Base-by-base conservation (phyloP, 2,113 vertebrate species). In the Alethe castanea region DNA sequence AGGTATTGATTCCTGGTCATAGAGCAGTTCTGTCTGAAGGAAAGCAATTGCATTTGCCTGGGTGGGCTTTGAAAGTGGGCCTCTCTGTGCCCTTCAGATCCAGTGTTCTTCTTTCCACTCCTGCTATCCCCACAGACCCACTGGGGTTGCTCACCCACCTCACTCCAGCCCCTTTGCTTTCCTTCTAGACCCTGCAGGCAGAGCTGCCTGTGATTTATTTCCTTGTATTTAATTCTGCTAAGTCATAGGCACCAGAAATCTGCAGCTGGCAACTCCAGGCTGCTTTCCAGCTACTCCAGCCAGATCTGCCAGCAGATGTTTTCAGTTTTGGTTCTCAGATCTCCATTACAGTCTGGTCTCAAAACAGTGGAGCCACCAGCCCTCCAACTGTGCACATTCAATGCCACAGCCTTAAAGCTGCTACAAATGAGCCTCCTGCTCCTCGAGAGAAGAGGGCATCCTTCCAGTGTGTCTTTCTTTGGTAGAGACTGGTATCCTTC, bases 281-380 rank as follows among this genome's bases (percentile, higher is more conserved):
- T 94, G 67, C 93, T 94, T 95, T 96, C 91, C 84, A 95, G 80
- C 77, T 82, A 64, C 89, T 88, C 67, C 62, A 88, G 35, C 40
- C 83, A 88, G 89, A 70, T 35, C 81, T 95, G 93, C 91, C 93
- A 96, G 93, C 93, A 94, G 93, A 89, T 72, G 5, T 95, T 96
- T 81, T 92, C 94, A 91, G 89, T 96, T 96, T 95, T 88, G 93
- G 94, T 96, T 96, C 96, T 94, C 95, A 94, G 94, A 94, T 95
- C 83, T 86, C 93, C 91, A 73, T 54, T 50, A 17, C 95, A 94
- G 82, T 86, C 88, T 96, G 79, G 71, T 93, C 66, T 77, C 71
- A 48, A 69, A 94, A 78, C 88, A 76, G 88, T 12, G 1, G 74
- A 82, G 80, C 62, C 74, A 76, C 40, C 85, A 96, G 69, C 60